These are phyloP conservation scores for Haliclystus octoradiatus DNA, from an alignment of 30 jellyfish, hydroid and myxozoan species.

Conservation along the genomic window DNA sequence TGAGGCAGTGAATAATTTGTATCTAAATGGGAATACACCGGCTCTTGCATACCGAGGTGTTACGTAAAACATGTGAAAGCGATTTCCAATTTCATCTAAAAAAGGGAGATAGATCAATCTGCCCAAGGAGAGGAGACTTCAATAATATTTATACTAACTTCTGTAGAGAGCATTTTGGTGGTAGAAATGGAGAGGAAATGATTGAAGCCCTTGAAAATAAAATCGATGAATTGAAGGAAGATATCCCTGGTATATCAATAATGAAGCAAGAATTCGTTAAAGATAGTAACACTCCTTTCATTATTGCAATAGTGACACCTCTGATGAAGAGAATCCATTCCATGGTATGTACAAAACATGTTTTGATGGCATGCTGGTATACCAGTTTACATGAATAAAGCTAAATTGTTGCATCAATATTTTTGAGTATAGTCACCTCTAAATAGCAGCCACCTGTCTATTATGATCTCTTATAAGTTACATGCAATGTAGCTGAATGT, in stretches of 20 bases:
- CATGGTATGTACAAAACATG: slow-evolving; percentile 5
- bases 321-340: slow-evolving; percentile 9
- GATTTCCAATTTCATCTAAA: too few relatives aligned
- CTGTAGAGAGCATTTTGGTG: background rate
- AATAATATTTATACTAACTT: slow-evolving; percentile 5
- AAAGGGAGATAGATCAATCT: slow-evolving; percentile 7
- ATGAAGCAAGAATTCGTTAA: background rate
- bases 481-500: too few relatives aligned
- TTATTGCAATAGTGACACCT: slow-evolving; percentile 7
- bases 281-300: background rate
- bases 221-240: background rate
- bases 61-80: background rate
- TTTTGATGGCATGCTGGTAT: too few relatives aligned
- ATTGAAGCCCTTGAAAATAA: background rate
- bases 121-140: slow-evolving; percentile 10
- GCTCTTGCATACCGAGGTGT: slow-evolving; percentile 7
- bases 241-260: background rate
- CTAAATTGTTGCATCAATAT: too few relatives aligned
- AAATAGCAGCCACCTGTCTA: too few relatives aligned
- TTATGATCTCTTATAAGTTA: too few relatives aligned
- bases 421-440: too few relatives aligned
- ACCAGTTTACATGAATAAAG: too few relatives aligned
- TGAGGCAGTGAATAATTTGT: too few relatives aligned
- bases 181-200: background rate
- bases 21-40: slow-evolving; percentile 1